Conservation (phyloP, 2,113 vertebrate genomes). For the Muntiacus muntjak region DNA sequence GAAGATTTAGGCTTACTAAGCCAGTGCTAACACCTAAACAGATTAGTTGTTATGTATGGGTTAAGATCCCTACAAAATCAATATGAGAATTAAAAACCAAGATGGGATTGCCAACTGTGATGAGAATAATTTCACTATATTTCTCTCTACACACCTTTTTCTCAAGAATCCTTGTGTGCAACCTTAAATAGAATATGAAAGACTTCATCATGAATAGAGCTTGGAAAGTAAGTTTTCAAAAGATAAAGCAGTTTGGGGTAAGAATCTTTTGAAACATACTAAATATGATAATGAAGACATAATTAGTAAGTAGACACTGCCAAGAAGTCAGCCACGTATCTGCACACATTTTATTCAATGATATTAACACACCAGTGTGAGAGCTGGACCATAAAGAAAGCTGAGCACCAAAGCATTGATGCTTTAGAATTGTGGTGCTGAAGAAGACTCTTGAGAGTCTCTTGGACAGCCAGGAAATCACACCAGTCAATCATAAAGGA, state of each 20-base stretch:
- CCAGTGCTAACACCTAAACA: neutral
- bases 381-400: neutral
- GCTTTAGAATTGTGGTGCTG: neutral
- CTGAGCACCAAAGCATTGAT: neutral
- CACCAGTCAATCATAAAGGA: neutral
- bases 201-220: neutral
- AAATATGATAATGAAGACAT: neutral
- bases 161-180: neutral
- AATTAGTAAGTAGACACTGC: neutral
- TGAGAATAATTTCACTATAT: neutral
- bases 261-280: neutral
- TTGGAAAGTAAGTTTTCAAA: neutral
- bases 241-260: neutral
- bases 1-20: neutral
- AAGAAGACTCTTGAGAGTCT: neutral
- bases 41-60: neutral
- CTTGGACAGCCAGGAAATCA: neutral
- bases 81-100: neutral
- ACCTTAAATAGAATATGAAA: neutral
- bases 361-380: neutral
- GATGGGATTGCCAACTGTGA: neutral
- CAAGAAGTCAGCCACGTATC: neutral
- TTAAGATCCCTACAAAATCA: neutral
- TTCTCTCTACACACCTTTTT: neutral
- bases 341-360: neutral